These are phyloP conservation scores for Oryzias sinensis DNA, from an alignment of 2,797 vertebrate species.

Conservation along the genomic window DNA sequence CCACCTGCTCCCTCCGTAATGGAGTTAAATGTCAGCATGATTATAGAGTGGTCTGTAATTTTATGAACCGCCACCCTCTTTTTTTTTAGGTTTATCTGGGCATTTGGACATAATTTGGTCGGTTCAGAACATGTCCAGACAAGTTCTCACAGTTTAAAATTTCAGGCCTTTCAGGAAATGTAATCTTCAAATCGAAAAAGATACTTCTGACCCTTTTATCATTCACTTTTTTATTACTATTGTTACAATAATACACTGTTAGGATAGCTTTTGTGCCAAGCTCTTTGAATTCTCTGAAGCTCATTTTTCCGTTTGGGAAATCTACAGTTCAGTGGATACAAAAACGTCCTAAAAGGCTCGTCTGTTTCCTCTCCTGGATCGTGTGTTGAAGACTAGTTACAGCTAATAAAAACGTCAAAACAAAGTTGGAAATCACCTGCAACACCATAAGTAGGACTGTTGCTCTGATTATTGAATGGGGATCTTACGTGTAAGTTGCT, in stretches of 20 bases:
- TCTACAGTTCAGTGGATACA: constrained; percentile 31
- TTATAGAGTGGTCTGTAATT: constrained; percentile 46
- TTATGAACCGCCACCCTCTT: constrained; percentile 41
- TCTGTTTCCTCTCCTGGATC: constrained; percentile 33
- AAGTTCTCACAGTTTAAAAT: constrained; percentile 42
- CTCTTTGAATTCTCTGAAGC: constrained; percentile 1
- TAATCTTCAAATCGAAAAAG: constrained; percentile 14
- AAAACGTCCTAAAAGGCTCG: constrained; percentile 35
- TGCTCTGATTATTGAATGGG: constrained; percentile 12
- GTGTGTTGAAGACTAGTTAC: constrained; percentile 19
- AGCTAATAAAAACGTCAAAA: constrained; percentile 13
- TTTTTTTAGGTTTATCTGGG: constrained; percentile 48
- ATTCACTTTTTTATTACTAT: neutral
- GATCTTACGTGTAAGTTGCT: neutral
- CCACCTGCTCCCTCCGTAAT: constrained; percentile 45
- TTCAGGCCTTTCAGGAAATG: neutral
- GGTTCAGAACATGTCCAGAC: constrained; percentile 63
- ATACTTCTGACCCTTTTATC: constrained; percentile 1
- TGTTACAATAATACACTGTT: neutral
- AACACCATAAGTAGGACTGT: constrained; percentile 17
- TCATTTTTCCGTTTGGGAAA: constrained; percentile 10
- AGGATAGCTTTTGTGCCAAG: neutral
- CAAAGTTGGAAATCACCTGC: constrained; percentile 37
- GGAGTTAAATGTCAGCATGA: constrained; percentile 40
- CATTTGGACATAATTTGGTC: constrained; percentile 40